A percentile compares a stretch with the other conserved stretches of the same genome.
These are phyloP conservation scores for Antheraea yamamai DNA, from an alignment of 2,888 invertebrate species.

Conservation along the genomic window DNA sequence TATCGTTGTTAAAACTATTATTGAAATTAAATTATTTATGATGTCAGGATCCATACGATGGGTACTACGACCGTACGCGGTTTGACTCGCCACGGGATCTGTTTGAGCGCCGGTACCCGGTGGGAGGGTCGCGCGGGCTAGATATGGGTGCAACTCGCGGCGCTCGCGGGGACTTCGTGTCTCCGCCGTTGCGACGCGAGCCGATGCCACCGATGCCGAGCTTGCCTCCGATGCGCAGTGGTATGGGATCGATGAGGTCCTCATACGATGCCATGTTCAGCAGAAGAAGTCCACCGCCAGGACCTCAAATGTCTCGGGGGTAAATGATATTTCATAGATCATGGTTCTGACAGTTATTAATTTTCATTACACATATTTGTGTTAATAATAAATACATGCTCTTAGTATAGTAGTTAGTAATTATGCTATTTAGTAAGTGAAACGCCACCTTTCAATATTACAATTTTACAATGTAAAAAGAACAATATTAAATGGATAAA, in stretches of 20 bases:
- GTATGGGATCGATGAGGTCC: constrained; percentile 86
- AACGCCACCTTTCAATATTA: no score
- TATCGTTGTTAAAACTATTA: background rate
- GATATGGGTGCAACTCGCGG: constrained; percentile 79
- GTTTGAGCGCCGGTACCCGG: constrained; percentile 90
- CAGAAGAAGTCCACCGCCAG: constrained; percentile 88
- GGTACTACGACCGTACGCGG: constrained; percentile 90
- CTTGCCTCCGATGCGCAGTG: constrained; percentile 83
- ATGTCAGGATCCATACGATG: constrained; percentile 86
- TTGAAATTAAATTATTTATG: background rate
- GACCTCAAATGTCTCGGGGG: constrained; percentile 80
- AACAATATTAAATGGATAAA: no score
- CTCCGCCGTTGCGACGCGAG: constrained; percentile 89
- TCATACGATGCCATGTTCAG: constrained; percentile 92
- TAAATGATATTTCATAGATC: constrained; percentile 45
- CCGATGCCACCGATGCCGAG: constrained; percentile 91
- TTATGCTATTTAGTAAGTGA: background rate
- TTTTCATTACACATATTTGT: background rate
- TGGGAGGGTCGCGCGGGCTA: constrained; percentile 78
- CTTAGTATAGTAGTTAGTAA: background rate
- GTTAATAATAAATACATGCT: background rate
- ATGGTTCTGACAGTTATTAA: background rate
- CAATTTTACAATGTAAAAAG: no score
- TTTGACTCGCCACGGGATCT: constrained; percentile 90
- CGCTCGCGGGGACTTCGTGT: constrained; percentile 85